These are phyloP conservation scores for Phyllotis vaccarum DNA, from an alignment of 2,797 vertebrate genomes.

Conservation along the genomic window DNA sequence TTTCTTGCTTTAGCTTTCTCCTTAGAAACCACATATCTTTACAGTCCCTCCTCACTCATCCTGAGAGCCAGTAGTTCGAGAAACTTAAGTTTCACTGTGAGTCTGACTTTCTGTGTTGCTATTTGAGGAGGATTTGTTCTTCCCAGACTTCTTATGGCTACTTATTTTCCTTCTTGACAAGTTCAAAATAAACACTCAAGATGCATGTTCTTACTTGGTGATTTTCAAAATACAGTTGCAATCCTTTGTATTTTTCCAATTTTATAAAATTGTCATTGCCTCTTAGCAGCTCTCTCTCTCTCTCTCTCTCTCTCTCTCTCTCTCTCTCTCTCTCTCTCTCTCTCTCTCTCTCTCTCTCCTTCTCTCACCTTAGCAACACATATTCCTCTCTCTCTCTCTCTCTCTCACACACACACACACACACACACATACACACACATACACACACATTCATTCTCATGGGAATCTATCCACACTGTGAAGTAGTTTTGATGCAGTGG, in stretches of 20 bases:
- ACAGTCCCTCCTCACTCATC: background rate
- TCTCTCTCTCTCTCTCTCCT: background rate
- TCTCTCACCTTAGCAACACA: background rate
- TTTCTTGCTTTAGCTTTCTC: background rate
- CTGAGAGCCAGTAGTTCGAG: background rate
- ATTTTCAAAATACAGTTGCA: constrained; percentile 14
- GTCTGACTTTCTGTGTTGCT: background rate
- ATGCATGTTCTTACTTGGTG: background rate
- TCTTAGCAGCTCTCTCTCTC: background rate
- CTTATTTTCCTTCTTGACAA: constrained; percentile 23
- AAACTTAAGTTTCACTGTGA: background rate
- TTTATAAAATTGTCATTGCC: background rate
- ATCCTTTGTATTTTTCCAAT: background rate
- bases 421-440: background rate
- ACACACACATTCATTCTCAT: background rate
- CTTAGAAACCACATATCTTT: background rate
- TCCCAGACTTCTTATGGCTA: background rate
- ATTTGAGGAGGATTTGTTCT: background rate
- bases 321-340: background rate
- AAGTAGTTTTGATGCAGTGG: constrained; percentile 1
- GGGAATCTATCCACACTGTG: background rate
- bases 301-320: background rate
- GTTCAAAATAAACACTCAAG: background rate
- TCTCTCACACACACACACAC: too few relatives aligned
- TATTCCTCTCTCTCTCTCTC: too few relatives aligned